Conservation (phyloP, 2,113 vertebrate genomes). For the Megaptera novaeangliae region DNA sequence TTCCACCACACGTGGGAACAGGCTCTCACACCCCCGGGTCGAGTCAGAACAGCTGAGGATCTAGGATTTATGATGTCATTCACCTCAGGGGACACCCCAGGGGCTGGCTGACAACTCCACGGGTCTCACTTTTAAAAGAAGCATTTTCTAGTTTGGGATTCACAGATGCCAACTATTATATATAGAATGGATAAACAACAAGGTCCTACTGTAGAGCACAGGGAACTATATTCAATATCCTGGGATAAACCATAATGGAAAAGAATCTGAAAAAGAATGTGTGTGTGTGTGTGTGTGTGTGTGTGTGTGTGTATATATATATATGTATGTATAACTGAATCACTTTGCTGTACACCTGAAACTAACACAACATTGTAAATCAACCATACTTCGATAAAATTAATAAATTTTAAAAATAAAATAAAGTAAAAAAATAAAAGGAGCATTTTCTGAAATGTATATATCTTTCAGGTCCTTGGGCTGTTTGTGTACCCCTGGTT, state of each 20-base stretch:
- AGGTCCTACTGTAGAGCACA: not conserved
- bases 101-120: not conserved
- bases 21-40: constrained; percentile 45
- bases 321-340: not conserved
- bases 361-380: no score
- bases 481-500: not conserved
- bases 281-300: no score
- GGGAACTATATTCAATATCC: not conserved
- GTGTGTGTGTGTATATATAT: no score
- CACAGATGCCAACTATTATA: not conserved
- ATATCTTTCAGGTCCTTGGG: not conserved
- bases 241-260: not conserved
- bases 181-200: not conserved
- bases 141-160: not conserved
- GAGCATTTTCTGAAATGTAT: not conserved
- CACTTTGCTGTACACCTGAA: not conserved
- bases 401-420: not conserved
- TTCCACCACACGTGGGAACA: constrained; percentile 67
- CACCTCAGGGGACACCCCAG: not conserved
- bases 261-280: not conserved
- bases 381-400: not conserved
- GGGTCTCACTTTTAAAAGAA: not conserved
- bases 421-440: not conserved
- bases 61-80: constrained; percentile 6
- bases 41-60: not conserved